Percentiles rank a stretch among this genome's conserved stretches.
Evolutionary conservation across 2,888 invertebrate species (phyloP).

Genomic region (Hyposoter didymator): DNA sequence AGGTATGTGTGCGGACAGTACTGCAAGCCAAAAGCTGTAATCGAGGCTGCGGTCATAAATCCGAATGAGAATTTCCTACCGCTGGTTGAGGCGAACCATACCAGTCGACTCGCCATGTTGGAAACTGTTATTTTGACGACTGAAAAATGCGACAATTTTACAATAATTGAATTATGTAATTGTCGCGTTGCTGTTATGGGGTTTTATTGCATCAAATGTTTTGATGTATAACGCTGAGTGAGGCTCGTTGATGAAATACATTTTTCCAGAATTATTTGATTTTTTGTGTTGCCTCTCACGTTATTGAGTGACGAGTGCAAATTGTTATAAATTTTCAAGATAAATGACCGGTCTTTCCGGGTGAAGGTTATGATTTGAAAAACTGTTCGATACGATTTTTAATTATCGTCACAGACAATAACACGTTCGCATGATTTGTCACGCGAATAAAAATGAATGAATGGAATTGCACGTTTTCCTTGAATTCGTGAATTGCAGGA

Average conservation of each 20-base stretch:
- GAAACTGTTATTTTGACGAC: neutral
- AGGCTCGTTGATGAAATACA: neutral
- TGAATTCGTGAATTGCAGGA: neutral
- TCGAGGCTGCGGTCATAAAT: constrained; percentile 4
- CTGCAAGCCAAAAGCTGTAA: constrained; percentile 22
- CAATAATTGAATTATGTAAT: neutral
- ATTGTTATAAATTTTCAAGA: neutral
- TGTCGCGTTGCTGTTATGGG: neutral
- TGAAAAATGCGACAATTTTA: neutral
- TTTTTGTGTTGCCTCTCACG: neutral
- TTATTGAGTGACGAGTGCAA: neutral
- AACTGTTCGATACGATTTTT: neutral
- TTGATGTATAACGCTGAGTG: neutral
- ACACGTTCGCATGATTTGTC: neutral
- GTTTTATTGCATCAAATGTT: neutral
- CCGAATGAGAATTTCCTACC: constrained; percentile 45
- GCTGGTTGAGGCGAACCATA: constrained; percentile 50
- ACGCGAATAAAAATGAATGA: neutral
- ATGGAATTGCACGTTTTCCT: neutral
- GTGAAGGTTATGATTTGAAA: neutral
- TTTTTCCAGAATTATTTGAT: neutral
- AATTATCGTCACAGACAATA: neutral
- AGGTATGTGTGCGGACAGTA: constrained; percentile 88
- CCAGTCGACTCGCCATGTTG: constrained; percentile 50
- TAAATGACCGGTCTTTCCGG: neutral